Conservation (phyloP, 2,888 invertebrate genomes). For the Osmoderma eremita region DNA sequence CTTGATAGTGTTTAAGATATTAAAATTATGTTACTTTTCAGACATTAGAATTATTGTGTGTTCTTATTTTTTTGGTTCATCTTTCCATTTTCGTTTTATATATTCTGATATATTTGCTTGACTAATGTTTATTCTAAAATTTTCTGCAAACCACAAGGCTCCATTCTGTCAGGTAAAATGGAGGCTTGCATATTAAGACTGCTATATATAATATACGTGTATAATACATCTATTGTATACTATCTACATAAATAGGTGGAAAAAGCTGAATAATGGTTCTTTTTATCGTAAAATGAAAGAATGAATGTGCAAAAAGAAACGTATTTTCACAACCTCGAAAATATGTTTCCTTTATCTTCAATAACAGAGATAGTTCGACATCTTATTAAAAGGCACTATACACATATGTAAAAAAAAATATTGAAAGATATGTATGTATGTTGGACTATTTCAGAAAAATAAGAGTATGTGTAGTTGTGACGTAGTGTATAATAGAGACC, state of each 20-base stretch:
- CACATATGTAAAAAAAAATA: background rate
- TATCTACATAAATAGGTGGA: slow-evolving; percentile 50
- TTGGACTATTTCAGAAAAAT: slow-evolving; percentile 26
- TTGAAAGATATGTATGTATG: slow-evolving; percentile 1
- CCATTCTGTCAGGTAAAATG: slow-evolving; percentile 88
- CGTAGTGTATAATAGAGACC: no score
- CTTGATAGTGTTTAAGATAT: background rate
- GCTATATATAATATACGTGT: slow-evolving; percentile 52
- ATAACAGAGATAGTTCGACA: slow-evolving; percentile 17
- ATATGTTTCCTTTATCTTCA: slow-evolving; percentile 50
- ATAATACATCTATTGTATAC: no score
- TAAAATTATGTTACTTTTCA: slow-evolving; percentile 10
- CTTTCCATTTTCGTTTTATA: slow-evolving; percentile 8
- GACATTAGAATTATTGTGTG: slow-evolving; percentile 17
- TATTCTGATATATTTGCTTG: slow-evolving; percentile 40
- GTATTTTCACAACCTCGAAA: slow-evolving; percentile 52
- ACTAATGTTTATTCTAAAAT: slow-evolving; percentile 71
- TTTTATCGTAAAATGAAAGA: slow-evolving; percentile 18
- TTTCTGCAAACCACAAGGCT: slow-evolving; percentile 81
- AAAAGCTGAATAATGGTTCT: slow-evolving; percentile 29
- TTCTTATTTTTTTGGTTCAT: slow-evolving; percentile 25
- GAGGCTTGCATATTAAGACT: slow-evolving; percentile 68
- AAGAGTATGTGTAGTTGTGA: slow-evolving; percentile 52
- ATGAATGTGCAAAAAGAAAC: slow-evolving; percentile 36
- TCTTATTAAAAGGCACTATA: background rate